Base-by-base conservation (phyloP, 37 sponge, comb jelly and placozoan species). In the Theonella swinhoei region DNA sequence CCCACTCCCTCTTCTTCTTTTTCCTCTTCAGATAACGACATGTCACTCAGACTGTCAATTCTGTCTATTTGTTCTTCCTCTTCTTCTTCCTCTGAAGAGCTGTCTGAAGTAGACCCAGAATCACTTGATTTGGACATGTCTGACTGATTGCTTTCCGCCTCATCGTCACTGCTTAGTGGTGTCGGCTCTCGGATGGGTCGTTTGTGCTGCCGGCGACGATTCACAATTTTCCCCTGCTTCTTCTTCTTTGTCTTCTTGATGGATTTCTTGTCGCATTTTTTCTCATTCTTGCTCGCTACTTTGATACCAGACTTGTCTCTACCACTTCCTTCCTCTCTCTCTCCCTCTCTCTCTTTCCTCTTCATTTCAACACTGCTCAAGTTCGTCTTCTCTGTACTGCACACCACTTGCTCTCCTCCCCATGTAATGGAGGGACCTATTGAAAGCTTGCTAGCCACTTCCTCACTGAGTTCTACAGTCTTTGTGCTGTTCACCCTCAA, bases 11-110 rank as follows among this genome's bases (percentile, higher is more conserved):
- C 36, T 3, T 8, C 19, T 34, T 33, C 36, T 3, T 8, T 4
- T 69, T 69, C 70, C 20, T 30, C 70, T 7, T 47, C 54, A 7
- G 54, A 47, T 7, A 47, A 14, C 54, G 54, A 47, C 54, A 14
- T 47, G 7, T 47, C 54, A 47, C 54, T 47, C 54, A 47, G 14
- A 47, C 54, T 47, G 14, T 47, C 54, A 47, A 47, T 47, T 14
- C 54, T 47, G 54, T 47, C 54, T 47, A 47, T 47, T 47, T 47
- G 11, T 69, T 69, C 70, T 4, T 69, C 35, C 33, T 5, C 70
- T 22, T 82, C 76, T n/a, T 85, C 85, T 0, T 84, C 85, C 35
- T 78, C 84, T 36, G 72, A 70, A 9, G 84, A 76, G 34, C 38
- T 54, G 54, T 47, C 14, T 7, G 54, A 47, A 14, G 14, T 7